These are phyloP conservation scores for Serrognathus titanus DNA, from an alignment of 2,888 invertebrate genomes.

Conservation along the genomic window DNA sequence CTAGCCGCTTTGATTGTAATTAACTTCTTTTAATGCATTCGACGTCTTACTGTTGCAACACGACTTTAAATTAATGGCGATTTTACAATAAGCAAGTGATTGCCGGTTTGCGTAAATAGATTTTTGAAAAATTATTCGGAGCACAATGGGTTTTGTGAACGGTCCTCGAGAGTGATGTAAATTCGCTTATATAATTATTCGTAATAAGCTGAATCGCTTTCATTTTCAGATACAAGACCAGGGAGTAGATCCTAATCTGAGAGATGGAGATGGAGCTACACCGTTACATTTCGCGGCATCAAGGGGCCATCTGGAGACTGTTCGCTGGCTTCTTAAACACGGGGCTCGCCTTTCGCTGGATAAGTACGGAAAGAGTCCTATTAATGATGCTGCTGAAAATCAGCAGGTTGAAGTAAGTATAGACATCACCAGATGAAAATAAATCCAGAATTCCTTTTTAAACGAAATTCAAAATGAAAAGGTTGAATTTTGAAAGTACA, in stretches of 20 bases:
- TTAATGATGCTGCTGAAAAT: constrained; percentile 88
- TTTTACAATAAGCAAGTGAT: too few species aligned
- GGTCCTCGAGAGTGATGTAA: too few species aligned
- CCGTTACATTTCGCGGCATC: constrained; percentile 87
- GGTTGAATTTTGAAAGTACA: too few species aligned
- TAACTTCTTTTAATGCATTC: too few species aligned
- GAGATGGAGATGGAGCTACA: constrained; percentile 86
- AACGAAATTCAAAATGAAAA: too few species aligned
- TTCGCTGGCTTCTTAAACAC: constrained; percentile 79
- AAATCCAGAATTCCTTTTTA: too few species aligned
- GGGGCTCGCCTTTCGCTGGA: constrained; percentile 79
- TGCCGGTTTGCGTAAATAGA: too few species aligned
- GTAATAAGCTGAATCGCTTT: neutral
- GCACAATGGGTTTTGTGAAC: too few species aligned
- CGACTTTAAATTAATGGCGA: too few species aligned
- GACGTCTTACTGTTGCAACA: too few species aligned
- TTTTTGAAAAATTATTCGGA: too few species aligned
- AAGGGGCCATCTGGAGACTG: constrained; percentile 74
- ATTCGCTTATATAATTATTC: neutral
- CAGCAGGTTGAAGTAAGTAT: constrained; percentile 77
- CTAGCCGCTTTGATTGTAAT: too few species aligned
- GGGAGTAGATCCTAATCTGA: constrained; percentile 77
- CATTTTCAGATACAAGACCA: constrained; percentile 70
- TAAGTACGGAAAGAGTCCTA: constrained; percentile 84
- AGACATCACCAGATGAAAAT: neutral